These are phyloP conservation scores for Forbesichthys agassizii DNA, from an alignment of 2,113 vertebrate genomes.

Conservation along the genomic window DNA sequence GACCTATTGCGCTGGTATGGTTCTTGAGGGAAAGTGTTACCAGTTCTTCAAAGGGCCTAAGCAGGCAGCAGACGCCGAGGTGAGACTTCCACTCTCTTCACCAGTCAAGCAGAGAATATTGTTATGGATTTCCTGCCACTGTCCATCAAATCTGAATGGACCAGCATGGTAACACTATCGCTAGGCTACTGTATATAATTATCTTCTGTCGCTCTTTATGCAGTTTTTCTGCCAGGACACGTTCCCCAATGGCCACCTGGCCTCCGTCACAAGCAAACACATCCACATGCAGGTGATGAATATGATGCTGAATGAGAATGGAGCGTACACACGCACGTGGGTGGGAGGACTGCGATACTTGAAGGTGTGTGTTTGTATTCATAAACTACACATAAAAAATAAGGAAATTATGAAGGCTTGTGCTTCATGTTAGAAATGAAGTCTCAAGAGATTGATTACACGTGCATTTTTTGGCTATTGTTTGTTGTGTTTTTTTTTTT, in stretches of 20 bases:
- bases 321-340: constrained; percentile 42
- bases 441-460: too few relatives aligned
- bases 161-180: background rate
- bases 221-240: constrained; percentile 56
- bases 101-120: too few relatives aligned
- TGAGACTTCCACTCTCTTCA: constrained; percentile 3
- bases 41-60: constrained; percentile 48
- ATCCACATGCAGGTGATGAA: constrained; percentile 48
- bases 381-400: too few relatives aligned
- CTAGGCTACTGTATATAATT: background rate
- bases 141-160: background rate
- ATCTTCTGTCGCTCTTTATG: background rate
- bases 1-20: constrained; percentile 38
- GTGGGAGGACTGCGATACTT: constrained; percentile 52
- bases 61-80: constrained; percentile 51
- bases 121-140: background rate
- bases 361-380: constrained; percentile 42
- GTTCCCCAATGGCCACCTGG: constrained; percentile 58
- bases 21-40: constrained; percentile 45
- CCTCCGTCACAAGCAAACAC: constrained; percentile 47
- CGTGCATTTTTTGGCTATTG: too few relatives aligned
- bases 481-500: too few relatives aligned
- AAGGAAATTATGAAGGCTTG: too few relatives aligned
- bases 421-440: too few relatives aligned
- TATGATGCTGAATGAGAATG: constrained; percentile 40